Evolutionary conservation across 2,797 vertebrate species (phyloP), one percentile per base, ranked within the genome.

Genomic region (Trematomus bernacchii): DNA sequence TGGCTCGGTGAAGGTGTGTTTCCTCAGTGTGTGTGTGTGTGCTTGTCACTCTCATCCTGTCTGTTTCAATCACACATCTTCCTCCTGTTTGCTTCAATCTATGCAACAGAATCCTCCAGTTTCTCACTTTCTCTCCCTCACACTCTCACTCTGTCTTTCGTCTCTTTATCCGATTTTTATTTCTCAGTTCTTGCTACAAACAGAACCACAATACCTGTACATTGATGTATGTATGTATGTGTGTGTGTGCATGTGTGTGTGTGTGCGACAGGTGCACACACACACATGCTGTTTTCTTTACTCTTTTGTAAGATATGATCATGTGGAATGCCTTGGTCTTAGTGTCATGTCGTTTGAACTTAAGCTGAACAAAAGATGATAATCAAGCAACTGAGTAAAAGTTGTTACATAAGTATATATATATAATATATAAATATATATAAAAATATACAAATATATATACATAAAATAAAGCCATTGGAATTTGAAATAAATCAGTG

Each of bases 381-480:
- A 92, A 94, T 93, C 92, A 94, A 94, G 92, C 93, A 94, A 95
- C 93, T 92, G 91, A 94, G 92, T 93, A 86, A 85, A 93, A 92
- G 88, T 95, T 94, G 91, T 94, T 82, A 88, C 89, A 91, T 91
- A 87, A 87, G 77, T 90, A 88, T 87, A 93, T 92, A 94, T 91
- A 94, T 91, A 94, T 93, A 70, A 89, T 64, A 93, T 84, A 92
- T 81, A 92, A 71, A 91, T 77, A 93, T 83, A 92, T 91, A 94
- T 87, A 94, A 77, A 90, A 85, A 90, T 89, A 93, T 91, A 91
- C 75, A 93, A 84, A 91, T 88, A 73, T 94, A 94, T 93, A 94
- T 93, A 92, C 90, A 94, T 88, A 93, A 94, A 95, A 96, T 95
- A 96, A 96, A 96, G 94, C 93, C 95, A 95, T 95, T 94, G 91